These are phyloP conservation scores for Ophiothrix spiculata DNA, from an alignment of 35 echinoderm and acorn worm genomes.

Conservation along the genomic window DNA sequence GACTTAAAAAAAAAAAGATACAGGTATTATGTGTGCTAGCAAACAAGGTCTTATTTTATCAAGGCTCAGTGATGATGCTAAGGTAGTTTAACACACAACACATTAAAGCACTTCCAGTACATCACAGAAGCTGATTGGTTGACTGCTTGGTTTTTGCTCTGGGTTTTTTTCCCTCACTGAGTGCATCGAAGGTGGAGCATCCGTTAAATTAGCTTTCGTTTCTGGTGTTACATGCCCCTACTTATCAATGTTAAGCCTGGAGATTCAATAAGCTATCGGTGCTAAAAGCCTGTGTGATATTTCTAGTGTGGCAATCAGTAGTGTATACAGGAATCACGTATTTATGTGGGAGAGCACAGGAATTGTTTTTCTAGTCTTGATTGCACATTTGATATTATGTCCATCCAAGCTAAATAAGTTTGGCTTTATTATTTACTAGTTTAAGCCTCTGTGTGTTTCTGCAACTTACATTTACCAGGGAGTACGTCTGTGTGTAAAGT, in stretches of 20 bases:
- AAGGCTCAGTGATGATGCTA: not conserved
- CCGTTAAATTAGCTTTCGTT: slow-evolving; percentile 12
- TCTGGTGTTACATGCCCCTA: not conserved
- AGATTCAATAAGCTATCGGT: not conserved
- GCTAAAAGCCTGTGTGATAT: not conserved
- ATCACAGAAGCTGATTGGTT: not conserved
- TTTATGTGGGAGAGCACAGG: too few species aligned
- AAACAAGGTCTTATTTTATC: not conserved
- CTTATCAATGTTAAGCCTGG: not conserved
- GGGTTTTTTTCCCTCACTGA: not conserved
- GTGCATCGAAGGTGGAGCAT: not conserved
- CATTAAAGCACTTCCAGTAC: not conserved
- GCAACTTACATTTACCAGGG: not conserved
- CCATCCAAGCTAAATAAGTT: too few species aligned
- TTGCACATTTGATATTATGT: too few species aligned
- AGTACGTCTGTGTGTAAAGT: not conserved
- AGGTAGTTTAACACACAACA: not conserved
- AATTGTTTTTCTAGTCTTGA: too few species aligned
- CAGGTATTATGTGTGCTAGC: not conserved
- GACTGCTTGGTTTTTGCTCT: not conserved
- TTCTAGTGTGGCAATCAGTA: not conserved
- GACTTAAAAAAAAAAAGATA: too few species aligned
- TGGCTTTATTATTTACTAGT: too few species aligned
- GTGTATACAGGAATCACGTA: too few species aligned
- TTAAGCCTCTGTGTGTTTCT: too few species aligned